phyloP scores from a whole-genome alignment of 2,888 invertebrate species.

The Parnassius orleans region DNA sequence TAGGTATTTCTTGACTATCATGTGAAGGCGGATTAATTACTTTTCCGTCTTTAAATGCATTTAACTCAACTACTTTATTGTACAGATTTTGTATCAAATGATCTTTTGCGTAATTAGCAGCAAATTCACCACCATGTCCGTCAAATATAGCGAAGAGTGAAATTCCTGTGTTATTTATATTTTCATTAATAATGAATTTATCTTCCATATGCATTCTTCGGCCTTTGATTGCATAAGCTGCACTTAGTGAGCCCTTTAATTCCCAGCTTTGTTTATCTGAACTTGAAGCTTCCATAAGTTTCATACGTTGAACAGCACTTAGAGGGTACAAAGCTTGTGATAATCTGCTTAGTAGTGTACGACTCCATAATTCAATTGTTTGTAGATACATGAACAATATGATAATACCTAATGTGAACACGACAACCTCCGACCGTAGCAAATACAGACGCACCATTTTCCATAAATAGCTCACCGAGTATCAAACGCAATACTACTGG shows the following conservation, averaged over 20 bases:
- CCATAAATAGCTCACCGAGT: constrained; percentile 88
- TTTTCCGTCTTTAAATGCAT: constrained; percentile 84
- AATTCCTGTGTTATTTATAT: constrained; percentile 91
- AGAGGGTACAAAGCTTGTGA: constrained; percentile 84
- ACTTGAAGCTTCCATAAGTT: constrained; percentile 77
- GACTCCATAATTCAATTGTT: constrained; percentile 91
- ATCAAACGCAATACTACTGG: constrained; percentile 89
- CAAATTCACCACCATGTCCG: constrained; percentile 97
- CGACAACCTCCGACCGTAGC: constrained; percentile 89
- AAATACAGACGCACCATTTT: constrained; percentile 88
- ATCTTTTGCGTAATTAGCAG: constrained; percentile 95
- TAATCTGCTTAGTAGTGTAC: constrained; percentile 85
- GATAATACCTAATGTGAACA: constrained; percentile 86
- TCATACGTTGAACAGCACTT: constrained; percentile 82
- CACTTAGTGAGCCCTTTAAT: constrained; percentile 86
- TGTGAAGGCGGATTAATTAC: constrained; percentile 50
- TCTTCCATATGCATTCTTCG: constrained; percentile 96
- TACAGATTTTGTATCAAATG: constrained; percentile 90
- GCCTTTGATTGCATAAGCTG: constrained; percentile 95
- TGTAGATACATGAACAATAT: constrained; percentile 90
- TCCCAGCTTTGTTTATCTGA: constrained; percentile 87
- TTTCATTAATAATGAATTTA: constrained; percentile 92
- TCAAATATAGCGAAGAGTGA: constrained; percentile 96
- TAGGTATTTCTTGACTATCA: constrained; percentile 58
- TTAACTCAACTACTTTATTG: constrained; percentile 87